Percentiles rank a stretch among this genome's conserved stretches.
Evolutionary conservation across 2,113 vertebrate genomes (phyloP).

Genomic region (Sinocyclocheilus grahami): DNA sequence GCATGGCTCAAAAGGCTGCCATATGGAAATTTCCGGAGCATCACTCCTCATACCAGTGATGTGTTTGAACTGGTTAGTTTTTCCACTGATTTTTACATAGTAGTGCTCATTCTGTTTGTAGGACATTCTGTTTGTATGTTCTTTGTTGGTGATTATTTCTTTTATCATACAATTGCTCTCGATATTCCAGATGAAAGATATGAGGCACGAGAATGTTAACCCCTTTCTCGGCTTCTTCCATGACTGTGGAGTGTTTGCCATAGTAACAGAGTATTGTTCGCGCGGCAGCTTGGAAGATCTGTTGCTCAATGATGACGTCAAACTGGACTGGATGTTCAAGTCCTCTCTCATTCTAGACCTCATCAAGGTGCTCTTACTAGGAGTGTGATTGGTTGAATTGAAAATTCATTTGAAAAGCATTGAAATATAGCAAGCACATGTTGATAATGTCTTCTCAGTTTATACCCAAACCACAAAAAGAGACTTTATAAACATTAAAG

Average conservation of each 20-base stretch:
- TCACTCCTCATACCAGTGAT: slow-evolving; percentile 71
- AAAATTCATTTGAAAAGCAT: neutral
- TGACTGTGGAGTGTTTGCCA: slow-evolving; percentile 79
- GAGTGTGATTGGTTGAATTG: neutral
- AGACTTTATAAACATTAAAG: neutral
- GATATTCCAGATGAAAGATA: slow-evolving; percentile 76
- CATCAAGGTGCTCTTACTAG: slow-evolving; percentile 70
- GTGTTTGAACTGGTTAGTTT: slow-evolving; percentile 76
- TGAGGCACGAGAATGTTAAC: slow-evolving; percentile 82
- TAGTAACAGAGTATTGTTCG: slow-evolving; percentile 80
- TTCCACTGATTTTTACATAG: neutral
- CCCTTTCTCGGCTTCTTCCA: slow-evolving; percentile 80
- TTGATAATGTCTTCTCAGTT: neutral
- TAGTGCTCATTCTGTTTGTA: neutral
- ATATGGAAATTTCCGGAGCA: slow-evolving; percentile 68
- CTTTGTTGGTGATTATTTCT: neutral
- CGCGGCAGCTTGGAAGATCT: slow-evolving; percentile 80
- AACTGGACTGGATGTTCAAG: slow-evolving; percentile 86
- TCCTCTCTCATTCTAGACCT: slow-evolving; percentile 80
- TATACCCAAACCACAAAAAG: neutral
- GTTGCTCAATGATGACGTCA: slow-evolving; percentile 76
- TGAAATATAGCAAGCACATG: neutral
- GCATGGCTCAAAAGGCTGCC: slow-evolving; percentile 81
- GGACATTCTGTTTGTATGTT: neutral
- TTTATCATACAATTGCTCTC: slow-evolving; percentile 7